A percentile compares a stretch with the other conserved stretches of the same genome.
These are phyloP conservation scores for Agriotes lineatus DNA, from an alignment of 2,888 invertebrate genomes.

Conservation along the genomic window DNA sequence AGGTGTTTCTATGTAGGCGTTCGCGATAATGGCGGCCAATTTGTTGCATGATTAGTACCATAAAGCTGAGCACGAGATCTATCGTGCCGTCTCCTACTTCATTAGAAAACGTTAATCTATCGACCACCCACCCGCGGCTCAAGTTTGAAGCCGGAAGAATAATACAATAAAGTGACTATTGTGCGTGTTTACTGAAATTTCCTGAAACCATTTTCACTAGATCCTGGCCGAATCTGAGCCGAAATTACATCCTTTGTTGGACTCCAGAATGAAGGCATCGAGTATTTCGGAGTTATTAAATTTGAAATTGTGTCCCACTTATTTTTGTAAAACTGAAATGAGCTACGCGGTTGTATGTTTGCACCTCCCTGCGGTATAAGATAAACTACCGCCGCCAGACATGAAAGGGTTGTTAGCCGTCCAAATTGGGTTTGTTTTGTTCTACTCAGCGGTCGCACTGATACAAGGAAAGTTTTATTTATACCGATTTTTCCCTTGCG, in stretches of 20 bases:
- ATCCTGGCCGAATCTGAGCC: conserved; percentile 2
- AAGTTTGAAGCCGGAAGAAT: not conserved
- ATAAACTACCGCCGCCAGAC: too few species aligned
- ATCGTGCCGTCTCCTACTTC: conserved; percentile 13
- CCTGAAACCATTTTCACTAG: not conserved
- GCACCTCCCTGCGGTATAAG: too few species aligned
- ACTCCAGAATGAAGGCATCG: not conserved
- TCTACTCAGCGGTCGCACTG: too few species aligned
- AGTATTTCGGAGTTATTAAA: not conserved
- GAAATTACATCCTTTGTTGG: not conserved
- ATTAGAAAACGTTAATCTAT: conserved; percentile 3
- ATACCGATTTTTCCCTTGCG: too few species aligned
- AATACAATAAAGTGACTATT: conserved; percentile 12
- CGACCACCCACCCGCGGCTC: not conserved
- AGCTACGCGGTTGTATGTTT: too few species aligned
- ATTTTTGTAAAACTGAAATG: not conserved
- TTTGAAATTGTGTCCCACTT: not conserved
- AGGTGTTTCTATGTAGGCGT: too few species aligned
- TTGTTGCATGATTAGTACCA: conserved; percentile 11
- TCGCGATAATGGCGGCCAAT: too few species aligned
- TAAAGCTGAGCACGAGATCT: conserved; percentile 7
- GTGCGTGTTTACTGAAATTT: conserved; percentile 16
- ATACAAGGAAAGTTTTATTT: too few species aligned
- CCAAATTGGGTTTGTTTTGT: too few species aligned
- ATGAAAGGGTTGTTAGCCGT: not conserved